Evolutionary conservation across 2,797 vertebrate species (phyloP).

Genomic region (Hylomyscus alleni): DNA sequence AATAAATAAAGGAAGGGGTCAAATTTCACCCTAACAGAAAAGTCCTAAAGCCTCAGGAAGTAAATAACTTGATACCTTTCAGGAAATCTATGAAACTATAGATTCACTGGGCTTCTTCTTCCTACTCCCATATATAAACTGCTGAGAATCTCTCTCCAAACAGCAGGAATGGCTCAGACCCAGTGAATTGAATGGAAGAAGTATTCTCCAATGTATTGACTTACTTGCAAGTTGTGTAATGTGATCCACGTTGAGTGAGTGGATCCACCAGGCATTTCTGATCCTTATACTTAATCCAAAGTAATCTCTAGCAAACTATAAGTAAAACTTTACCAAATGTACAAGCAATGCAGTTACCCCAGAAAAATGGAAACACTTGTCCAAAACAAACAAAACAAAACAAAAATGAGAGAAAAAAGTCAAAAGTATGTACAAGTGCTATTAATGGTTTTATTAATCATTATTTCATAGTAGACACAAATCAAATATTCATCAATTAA

Average conservation of each 20-base stretch:
- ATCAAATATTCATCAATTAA: not conserved
- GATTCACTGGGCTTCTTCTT: not conserved
- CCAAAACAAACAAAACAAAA: not conserved
- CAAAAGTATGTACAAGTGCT: not conserved
- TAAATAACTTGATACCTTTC: not conserved
- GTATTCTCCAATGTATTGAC: not conserved
- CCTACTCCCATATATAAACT: not conserved
- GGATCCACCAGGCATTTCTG: not conserved
- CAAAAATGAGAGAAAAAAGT: not conserved
- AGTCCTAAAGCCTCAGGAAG: not conserved
- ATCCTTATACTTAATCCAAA: not conserved
- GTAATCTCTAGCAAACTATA: not conserved
- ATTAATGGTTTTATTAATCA: conserved; percentile 7
- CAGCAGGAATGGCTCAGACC: not conserved
- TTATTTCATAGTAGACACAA: not conserved
- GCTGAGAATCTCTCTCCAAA: not conserved
- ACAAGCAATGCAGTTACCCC: not conserved
- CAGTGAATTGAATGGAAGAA: not conserved
- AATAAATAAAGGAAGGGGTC: not conserved
- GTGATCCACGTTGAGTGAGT: not conserved
- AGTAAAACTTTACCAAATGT: not conserved
- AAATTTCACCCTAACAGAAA: not conserved
- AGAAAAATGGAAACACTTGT: not conserved
- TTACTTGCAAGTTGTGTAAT: not conserved
- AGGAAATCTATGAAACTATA: not conserved